phyloP scores from a whole-genome alignment of 2,888 invertebrate genomes.

The Spodoptera littoralis region DNA sequence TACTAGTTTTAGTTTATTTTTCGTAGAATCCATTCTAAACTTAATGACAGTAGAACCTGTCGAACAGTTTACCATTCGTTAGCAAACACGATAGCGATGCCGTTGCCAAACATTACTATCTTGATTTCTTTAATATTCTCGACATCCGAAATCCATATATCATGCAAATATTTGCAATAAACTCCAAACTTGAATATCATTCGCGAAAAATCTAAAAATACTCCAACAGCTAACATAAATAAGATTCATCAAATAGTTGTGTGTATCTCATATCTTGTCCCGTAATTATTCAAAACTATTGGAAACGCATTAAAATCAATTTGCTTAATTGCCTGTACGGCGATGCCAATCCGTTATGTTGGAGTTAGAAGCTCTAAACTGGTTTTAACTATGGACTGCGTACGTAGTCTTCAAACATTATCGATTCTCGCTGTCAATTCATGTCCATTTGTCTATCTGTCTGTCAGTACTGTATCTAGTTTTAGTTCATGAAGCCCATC shows the following conservation, averaged over 20 bases:
- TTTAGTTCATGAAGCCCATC: constrained; percentile 60
- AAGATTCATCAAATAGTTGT: constrained; percentile 26
- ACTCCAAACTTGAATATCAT: constrained; percentile 24
- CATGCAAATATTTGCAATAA: constrained; percentile 43
- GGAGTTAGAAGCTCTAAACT: constrained; percentile 40
- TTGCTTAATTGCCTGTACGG: constrained; percentile 54
- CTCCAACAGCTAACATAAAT: constrained; percentile 15
- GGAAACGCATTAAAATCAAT: constrained; percentile 53
- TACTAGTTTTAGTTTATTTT: no score
- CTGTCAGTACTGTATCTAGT: constrained; percentile 67
- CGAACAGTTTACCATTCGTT: constrained; percentile 28
- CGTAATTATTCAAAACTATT: constrained; percentile 42
- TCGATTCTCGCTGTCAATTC: constrained; percentile 63
- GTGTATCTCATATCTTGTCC: constrained; percentile 29
- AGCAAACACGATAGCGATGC: constrained; percentile 37
- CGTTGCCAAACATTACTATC: constrained; percentile 33
- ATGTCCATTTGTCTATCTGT: constrained; percentile 68
- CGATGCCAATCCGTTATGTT: constrained; percentile 46
- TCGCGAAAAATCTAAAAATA: constrained; percentile 26
- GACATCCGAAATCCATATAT: constrained; percentile 48
- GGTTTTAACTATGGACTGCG: constrained; percentile 33
- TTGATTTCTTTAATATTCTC: constrained; percentile 31
- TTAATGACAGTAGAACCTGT: not conserved
- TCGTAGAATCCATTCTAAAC: no score
- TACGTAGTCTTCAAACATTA: constrained; percentile 45